A percentile compares a stretch with the other conserved stretches of the same genome.
phyloP scores from a whole-genome alignment of 1,140 invertebrate genomes.

The Drosophila santomea region DNA sequence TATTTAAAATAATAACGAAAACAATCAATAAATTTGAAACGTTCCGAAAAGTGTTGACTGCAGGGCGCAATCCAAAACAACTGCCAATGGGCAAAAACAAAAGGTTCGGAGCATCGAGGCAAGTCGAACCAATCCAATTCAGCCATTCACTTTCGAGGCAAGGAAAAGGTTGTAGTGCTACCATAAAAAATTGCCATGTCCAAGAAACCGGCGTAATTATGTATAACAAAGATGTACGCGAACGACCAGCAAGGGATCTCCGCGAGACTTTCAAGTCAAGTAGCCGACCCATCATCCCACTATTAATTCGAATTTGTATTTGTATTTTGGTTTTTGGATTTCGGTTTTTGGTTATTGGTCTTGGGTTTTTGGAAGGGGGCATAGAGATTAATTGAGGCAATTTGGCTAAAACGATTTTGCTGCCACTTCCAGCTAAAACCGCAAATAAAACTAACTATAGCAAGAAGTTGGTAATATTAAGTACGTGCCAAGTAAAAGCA shows the following conservation, averaged over 20 bases:
- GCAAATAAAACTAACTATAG: conserved; percentile 57
- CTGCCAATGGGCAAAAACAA: conserved; percentile 47
- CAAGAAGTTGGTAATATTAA: conserved; percentile 53
- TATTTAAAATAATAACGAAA: conserved; percentile 74
- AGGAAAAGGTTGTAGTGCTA: conserved; percentile 39
- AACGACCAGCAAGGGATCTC: conserved; percentile 42
- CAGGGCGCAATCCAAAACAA: conserved; percentile 64
- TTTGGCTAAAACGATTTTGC: conserved; percentile 40
- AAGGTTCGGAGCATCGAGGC: conserved; percentile 22
- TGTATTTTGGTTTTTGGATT: background rate
- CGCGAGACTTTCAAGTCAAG: conserved; percentile 58
- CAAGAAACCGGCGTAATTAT: conserved; percentile 58
- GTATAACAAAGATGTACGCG: conserved; percentile 60
- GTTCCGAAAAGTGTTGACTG: conserved; percentile 69
- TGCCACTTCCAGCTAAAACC: conserved; percentile 50
- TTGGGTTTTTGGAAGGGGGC: background rate
- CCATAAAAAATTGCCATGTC: conserved; percentile 56
- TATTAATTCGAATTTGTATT: conserved; percentile 3
- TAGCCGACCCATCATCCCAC: conserved; percentile 53
- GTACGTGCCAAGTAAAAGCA: conserved; percentile 54
- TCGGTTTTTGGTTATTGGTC: background rate
- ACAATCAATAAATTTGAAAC: conserved; percentile 72
- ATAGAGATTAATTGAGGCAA: conserved; percentile 68
- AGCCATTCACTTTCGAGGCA: conserved; percentile 70
- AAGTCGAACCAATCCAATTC: conserved; percentile 21